A percentile compares a stretch with the other conserved stretches of the same genome.
These are phyloP conservation scores for Chaenocephalus aceratus DNA, from an alignment of 2,113 vertebrate species.

Conservation along the genomic window DNA sequence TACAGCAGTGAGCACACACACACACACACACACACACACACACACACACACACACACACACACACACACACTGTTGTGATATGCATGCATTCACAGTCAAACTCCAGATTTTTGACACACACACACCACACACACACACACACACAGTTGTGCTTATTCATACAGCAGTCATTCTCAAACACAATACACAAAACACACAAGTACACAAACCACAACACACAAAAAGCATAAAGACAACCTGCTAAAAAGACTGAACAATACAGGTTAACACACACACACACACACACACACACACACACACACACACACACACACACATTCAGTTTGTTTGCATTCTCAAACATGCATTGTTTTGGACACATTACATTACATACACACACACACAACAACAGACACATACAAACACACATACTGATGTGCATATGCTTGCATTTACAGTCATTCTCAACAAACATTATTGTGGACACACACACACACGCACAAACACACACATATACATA, in stretches of 20 bases:
- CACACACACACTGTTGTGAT: no score
- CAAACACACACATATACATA: constrained; percentile 1
- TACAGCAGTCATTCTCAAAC: background rate
- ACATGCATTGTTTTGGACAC: constrained; percentile 4
- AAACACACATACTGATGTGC: no score
- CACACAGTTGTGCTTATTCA: background rate
- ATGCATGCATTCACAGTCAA: no score
- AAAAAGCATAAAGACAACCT: no score
- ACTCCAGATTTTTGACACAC: no score
- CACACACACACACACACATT: background rate
- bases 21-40: background rate
- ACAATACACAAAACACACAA: background rate
- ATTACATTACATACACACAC: background rate
- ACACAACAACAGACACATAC: constrained; percentile 2
- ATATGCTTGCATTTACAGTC: no score
- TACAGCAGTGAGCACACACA: background rate
- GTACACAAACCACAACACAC: background rate
- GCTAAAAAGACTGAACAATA: no score
- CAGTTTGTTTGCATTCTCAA: background rate
- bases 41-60: no score
- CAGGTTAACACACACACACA: no score
- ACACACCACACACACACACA: background rate
- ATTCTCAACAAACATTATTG: background rate
- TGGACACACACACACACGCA: no score
- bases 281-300: no score